Conservation (phyloP, 2,888 invertebrate genomes). For the Erebia epiphron region DNA sequence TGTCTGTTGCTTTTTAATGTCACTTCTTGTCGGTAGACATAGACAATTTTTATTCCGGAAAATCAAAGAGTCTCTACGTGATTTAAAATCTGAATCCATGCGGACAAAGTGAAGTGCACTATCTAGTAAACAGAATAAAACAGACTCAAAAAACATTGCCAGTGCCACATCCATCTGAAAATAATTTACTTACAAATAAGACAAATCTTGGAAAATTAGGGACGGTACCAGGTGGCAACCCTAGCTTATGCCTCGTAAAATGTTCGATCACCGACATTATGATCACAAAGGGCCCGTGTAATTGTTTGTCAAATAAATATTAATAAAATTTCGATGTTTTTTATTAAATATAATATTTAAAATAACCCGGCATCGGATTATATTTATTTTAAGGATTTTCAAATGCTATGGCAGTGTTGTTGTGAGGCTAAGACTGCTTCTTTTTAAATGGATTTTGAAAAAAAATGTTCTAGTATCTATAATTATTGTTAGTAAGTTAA, state of each 20-base stretch:
- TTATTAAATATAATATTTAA: constrained; percentile 79
- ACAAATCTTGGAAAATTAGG: not conserved
- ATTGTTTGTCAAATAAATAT: constrained; percentile 83
- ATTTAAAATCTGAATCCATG: too few relatives aligned
- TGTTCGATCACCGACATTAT: constrained; percentile 77
- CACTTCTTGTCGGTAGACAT: too few relatives aligned
- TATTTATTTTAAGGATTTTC: constrained; percentile 32
- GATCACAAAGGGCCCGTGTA: constrained; percentile 81
- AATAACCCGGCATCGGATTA: constrained; percentile 59
- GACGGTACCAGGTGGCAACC: not conserved
- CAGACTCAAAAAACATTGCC: too few relatives aligned
- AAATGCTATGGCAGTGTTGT: constrained; percentile 1
- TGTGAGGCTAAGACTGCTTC: not conserved
- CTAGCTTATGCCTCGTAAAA: constrained; percentile 59
- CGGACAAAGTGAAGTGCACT: too few relatives aligned
- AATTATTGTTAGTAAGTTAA: too few relatives aligned
- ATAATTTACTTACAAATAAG: not conserved
- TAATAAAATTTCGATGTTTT: constrained; percentile 80
- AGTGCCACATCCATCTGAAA: not conserved
- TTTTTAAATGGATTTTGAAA: too few relatives aligned
- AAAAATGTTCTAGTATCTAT: too few relatives aligned
- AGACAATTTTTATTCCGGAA: too few relatives aligned
- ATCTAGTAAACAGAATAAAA: too few relatives aligned
- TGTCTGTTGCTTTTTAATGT: too few relatives aligned
- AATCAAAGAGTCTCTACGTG: too few relatives aligned